These are phyloP conservation scores for Helicoverpa zea DNA, from an alignment of 1,140 invertebrate species.

Conservation along the genomic window DNA sequence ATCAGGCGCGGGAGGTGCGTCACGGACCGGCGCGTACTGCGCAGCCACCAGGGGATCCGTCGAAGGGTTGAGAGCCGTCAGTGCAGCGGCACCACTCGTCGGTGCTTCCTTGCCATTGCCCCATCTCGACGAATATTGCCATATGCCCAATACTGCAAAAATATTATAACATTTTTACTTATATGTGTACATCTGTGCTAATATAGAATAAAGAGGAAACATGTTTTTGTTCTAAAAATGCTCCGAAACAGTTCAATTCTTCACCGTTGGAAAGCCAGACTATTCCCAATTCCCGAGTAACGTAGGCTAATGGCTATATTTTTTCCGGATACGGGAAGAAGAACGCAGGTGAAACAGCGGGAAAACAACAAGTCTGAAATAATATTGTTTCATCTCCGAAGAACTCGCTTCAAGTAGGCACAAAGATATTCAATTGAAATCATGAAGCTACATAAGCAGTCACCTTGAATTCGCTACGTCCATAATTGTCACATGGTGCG, in stretches of 20 bases:
- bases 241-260: no score
- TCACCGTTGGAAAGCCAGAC: no score
- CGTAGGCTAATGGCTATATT: no score
- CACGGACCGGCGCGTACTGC: conserved; percentile 90
- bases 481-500: conserved; percentile 20
- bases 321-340: no score
- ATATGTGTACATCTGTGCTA: no score
- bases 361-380: no score
- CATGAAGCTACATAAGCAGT: not conserved
- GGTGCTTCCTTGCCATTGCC: conserved; percentile 78
- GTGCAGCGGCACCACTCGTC: conserved; percentile 75
- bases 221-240: no score
- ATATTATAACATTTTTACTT: not conserved
- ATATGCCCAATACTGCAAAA: conserved; percentile 73
- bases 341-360: no score
- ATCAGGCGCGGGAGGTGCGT: conserved; percentile 88
- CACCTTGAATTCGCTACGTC: conserved; percentile 23
- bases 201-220: no score
- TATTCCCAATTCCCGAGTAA: no score
- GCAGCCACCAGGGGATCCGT: conserved; percentile 90
- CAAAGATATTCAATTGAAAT: conserved; percentile 5
- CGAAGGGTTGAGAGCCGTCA: conserved; percentile 88
- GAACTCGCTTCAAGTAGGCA: not conserved
- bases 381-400: no score
- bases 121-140: conserved; percentile 77